These are phyloP conservation scores for Caenorhabditis inopinata DNA, from an alignment of 1,140 invertebrate species.

Conservation along the genomic window DNA sequence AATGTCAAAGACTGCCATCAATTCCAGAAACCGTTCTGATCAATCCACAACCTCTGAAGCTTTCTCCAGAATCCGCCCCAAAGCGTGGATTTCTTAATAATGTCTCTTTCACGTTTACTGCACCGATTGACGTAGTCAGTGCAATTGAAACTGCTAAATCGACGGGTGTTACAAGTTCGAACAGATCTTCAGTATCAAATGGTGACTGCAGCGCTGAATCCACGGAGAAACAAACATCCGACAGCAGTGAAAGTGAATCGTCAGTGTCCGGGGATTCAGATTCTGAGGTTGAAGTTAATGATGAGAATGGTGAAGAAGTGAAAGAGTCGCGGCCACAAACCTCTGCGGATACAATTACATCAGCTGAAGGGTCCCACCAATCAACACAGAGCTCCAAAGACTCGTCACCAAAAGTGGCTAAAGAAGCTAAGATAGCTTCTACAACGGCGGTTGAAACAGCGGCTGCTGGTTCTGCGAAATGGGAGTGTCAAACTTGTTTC, in stretches of 20 bases:
- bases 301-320: neutral
- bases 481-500: neutral
- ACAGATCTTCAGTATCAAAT: neutral
- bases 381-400: neutral
- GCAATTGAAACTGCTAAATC: neutral
- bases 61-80: neutral
- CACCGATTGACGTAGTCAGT: neutral
- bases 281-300: neutral
- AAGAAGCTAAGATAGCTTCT: neutral
- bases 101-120: neutral
- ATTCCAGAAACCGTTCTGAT: neutral
- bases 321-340: slow-evolving; percentile 12
- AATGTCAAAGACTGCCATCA: neutral
- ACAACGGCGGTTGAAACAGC: neutral
- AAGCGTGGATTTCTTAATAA: neutral
- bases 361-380: neutral
- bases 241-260: neutral
- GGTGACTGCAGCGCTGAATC: neutral
- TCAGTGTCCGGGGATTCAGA: neutral
- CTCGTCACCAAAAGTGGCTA: neutral
- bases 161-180: neutral
- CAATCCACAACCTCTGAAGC: neutral
- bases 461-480: neutral
- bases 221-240: neutral
- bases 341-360: neutral